A percentile compares a stretch with the other conserved stretches of the same genome.
phyloP scores from a whole-genome alignment of 2,888 invertebrate genomes.

The Eupithecia insigniata region DNA sequence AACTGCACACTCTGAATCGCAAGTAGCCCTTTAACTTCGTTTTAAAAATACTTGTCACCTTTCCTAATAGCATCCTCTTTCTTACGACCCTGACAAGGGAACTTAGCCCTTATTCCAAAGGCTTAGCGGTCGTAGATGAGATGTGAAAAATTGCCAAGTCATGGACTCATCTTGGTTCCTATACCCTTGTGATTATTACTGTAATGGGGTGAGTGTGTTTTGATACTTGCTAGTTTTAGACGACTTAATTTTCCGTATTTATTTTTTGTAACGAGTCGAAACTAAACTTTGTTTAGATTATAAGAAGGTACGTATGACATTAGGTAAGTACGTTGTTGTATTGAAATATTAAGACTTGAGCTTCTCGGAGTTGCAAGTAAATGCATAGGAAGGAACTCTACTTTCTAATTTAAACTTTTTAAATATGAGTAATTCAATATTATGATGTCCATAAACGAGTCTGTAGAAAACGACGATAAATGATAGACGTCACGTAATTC shows the following conservation, averaged over 20 bases:
- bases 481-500: too few relatives aligned
- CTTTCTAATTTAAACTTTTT: too few relatives aligned
- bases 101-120: slow-evolving; percentile 26
- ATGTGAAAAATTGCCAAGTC: slow-evolving; percentile 71
- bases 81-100: slow-evolving; percentile 24
- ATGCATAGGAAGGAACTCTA: background rate
- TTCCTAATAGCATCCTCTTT: slow-evolving; percentile 39
- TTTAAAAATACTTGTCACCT: slow-evolving; percentile 47
- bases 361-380: background rate
- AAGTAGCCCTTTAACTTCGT: slow-evolving; percentile 36
- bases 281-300: background rate
- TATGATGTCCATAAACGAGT: too few relatives aligned
- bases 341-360: background rate
- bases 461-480: too few relatives aligned
- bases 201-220: slow-evolving; percentile 47
- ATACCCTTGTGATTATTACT: slow-evolving; percentile 69
- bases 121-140: slow-evolving; percentile 18
- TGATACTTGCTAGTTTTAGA: slow-evolving; percentile 51
- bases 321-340: too few relatives aligned
- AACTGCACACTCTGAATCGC: slow-evolving; percentile 33
- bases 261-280: background rate
- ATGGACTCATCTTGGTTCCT: slow-evolving; percentile 76
- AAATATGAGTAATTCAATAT: too few relatives aligned
- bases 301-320: background rate
- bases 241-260: background rate